A percentile compares a stretch with the other conserved stretches of the same genome.
phyloP scores from a whole-genome alignment of 2,888 invertebrate genomes.

The Leptinotarsa haldemani region DNA sequence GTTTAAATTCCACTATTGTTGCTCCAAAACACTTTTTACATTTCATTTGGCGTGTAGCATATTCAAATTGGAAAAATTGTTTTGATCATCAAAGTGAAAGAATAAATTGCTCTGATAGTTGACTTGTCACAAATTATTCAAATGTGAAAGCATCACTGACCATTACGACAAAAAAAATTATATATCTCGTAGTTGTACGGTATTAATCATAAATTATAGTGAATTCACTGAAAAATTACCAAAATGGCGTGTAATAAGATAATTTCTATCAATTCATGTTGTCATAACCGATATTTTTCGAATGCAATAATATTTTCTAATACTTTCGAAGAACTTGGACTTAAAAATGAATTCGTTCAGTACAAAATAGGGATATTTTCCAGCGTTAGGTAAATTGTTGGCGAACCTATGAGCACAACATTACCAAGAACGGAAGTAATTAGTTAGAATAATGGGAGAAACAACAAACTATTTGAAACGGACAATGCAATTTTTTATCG shows the following conservation, averaged over 20 bases:
- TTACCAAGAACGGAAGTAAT: not conserved
- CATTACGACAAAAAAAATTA: not conserved
- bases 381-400: not conserved
- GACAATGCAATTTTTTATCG: not conserved
- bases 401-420: not conserved
- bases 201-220: not conserved
- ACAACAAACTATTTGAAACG: not conserved
- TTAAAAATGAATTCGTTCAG: not conserved
- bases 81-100: slow-evolving; percentile 7
- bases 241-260: slow-evolving; percentile 6
- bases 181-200: not conserved
- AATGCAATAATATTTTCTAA: not conserved
- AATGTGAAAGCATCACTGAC: slow-evolving; percentile 6
- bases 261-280: not conserved
- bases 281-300: slow-evolving; percentile 9
- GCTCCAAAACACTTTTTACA: too few relatives aligned
- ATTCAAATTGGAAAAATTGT: not conserved
- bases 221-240: slow-evolving; percentile 4
- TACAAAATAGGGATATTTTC: not conserved
- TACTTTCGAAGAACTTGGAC: slow-evolving; percentile 1
- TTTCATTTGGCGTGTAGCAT: too few relatives aligned
- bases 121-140: slow-evolving; percentile 1
- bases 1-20: too few relatives aligned
- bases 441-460: not conserved
- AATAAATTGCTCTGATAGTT: not conserved